Evolutionary conservation across 1,140 invertebrate species (phyloP).

Genomic region (Aradophagus sp.): DNA sequence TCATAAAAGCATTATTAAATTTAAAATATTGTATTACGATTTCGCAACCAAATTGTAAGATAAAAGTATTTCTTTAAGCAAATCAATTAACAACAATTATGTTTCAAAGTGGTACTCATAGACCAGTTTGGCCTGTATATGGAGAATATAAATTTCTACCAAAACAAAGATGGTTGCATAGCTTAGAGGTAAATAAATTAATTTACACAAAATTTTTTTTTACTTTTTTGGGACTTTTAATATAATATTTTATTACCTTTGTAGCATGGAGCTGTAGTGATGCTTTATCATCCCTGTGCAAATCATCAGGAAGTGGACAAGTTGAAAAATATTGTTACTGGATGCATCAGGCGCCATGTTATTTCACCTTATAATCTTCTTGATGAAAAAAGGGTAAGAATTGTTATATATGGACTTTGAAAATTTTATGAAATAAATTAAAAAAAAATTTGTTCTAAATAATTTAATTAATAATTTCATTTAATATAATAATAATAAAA

Average conservation of each 20-base stretch:
- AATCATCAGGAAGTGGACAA: slow-evolving; percentile 79
- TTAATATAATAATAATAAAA: not conserved
- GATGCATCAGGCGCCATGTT: slow-evolving; percentile 86
- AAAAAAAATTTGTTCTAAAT: slow-evolving; percentile 10
- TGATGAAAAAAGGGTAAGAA: slow-evolving; percentile 77
- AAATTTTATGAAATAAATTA: too few species aligned
- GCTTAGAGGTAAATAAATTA: slow-evolving; percentile 79
- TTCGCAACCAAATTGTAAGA: too few species aligned
- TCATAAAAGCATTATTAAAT: too few species aligned
- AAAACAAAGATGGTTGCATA: slow-evolving; percentile 88
- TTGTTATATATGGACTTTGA: slow-evolving; percentile 5
- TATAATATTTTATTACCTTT: slow-evolving; percentile 1
- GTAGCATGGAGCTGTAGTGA: slow-evolving; percentile 89
- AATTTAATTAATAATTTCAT: too few species aligned
- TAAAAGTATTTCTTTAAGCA: too few species aligned
- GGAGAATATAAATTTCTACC: slow-evolving; percentile 90
- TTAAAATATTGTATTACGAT: too few species aligned
- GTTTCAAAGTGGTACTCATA: slow-evolving; percentile 82
- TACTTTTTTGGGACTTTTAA: slow-evolving; percentile 1
- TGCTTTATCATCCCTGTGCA: slow-evolving; percentile 92
- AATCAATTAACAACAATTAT: too few species aligned
- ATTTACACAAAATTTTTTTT: not conserved
- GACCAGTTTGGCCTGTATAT: slow-evolving; percentile 87
- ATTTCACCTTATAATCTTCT: slow-evolving; percentile 85
- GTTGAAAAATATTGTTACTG: slow-evolving; percentile 79